Evolutionary conservation across 2,113 vertebrate species (phyloP).

Genomic region (Centrocercus urophasianus): DNA sequence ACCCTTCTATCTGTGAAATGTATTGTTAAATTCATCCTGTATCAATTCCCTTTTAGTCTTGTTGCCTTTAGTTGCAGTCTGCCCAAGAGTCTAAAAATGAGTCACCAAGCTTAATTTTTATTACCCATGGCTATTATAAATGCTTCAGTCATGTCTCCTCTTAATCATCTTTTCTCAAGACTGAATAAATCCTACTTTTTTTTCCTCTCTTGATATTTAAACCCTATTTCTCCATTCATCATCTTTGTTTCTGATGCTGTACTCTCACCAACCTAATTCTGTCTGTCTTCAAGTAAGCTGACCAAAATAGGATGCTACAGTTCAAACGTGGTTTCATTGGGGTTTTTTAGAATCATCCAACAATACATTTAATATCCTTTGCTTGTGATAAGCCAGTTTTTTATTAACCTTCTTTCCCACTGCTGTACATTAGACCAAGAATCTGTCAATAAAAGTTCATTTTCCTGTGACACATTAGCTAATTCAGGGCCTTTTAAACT

Average conservation of each 20-base stretch:
- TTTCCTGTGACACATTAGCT: conserved; percentile 31
- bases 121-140: conserved; percentile 14
- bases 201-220: conserved; percentile 4
- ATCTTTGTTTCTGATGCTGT: background rate
- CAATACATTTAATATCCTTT: background rate
- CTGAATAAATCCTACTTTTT: conserved; percentile 6
- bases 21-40: background rate
- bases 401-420: conserved; percentile 42
- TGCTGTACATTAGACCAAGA: background rate
- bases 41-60: background rate
- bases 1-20: background rate
- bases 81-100: background rate
- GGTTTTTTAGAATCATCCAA: background rate
- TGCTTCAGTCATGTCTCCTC: background rate
- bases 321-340: background rate
- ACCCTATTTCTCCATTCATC: conserved; percentile 17
- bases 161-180: conserved; percentile 7
- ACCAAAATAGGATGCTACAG: background rate
- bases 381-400: conserved; percentile 26
- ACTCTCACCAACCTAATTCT: conserved; percentile 37
- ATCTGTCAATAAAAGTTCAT: conserved; percentile 4
- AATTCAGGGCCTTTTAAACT: conserved; percentile 51
- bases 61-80: background rate
- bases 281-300: conserved; percentile 21
- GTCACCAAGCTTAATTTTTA: conserved; percentile 18